These are phyloP conservation scores for Ceyx erithaca DNA, from an alignment of 2,797 vertebrate species.

Conservation along the genomic window DNA sequence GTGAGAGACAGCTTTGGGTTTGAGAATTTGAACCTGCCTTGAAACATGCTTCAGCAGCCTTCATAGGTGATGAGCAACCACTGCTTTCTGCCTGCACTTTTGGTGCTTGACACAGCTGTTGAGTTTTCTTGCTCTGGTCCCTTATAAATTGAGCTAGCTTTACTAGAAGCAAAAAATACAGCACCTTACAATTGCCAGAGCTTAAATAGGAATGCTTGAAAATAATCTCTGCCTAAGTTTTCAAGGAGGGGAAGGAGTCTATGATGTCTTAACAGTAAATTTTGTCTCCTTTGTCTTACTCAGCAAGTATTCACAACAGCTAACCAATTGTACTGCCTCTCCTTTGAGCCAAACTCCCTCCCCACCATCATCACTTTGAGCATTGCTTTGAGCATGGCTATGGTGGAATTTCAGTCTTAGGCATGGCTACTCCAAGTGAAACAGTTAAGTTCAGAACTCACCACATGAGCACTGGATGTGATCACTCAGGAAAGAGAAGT, in stretches of 20 bases:
- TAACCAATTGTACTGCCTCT: neutral
- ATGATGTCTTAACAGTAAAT: neutral
- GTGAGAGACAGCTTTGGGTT: neutral
- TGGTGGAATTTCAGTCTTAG: neutral
- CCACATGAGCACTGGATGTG: neutral
- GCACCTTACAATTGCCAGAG: neutral
- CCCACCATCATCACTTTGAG: neutral
- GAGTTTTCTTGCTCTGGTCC: neutral
- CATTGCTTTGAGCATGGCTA: neutral
- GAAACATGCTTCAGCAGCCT: neutral
- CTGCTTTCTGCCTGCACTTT: neutral
- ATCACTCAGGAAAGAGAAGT: neutral
- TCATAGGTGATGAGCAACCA: neutral
- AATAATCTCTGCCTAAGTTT: neutral
- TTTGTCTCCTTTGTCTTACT: neutral
- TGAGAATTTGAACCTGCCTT: neutral
- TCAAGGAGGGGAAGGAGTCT: neutral
- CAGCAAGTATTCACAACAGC: neutral
- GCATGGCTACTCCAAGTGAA: neutral
- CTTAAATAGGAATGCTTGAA: neutral
- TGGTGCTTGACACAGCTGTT: neutral
- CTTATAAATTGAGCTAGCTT: neutral
- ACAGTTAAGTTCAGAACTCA: neutral
- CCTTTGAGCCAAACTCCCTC: neutral
- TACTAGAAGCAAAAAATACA: neutral